phyloP scores from a whole-genome alignment of 2,888 invertebrate species.

The Allacma fusca region DNA sequence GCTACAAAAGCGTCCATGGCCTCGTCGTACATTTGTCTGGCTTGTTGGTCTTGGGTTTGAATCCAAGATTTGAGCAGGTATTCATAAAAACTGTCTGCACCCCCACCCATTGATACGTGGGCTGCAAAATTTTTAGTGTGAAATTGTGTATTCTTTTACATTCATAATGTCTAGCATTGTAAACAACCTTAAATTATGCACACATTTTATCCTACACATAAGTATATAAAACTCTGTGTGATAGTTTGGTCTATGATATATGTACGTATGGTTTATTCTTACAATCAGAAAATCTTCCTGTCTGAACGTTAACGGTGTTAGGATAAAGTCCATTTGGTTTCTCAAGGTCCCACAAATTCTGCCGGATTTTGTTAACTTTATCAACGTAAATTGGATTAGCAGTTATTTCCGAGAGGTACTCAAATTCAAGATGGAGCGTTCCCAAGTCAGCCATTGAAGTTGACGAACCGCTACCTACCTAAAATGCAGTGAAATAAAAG shows the following conservation, averaged over 20 bases:
- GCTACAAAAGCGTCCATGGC: constrained; percentile 58
- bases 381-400: constrained; percentile 86
- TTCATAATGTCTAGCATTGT: no score
- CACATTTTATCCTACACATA: not conserved
- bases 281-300: constrained; percentile 41
- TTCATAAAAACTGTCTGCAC: constrained; percentile 82
- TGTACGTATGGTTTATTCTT: constrained; percentile 16
- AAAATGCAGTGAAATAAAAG: not conserved
- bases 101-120: constrained; percentile 2
- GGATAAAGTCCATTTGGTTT: constrained; percentile 58
- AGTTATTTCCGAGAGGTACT: constrained; percentile 93
- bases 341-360: constrained; percentile 49
- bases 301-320: constrained; percentile 50
- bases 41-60: constrained; percentile 76
- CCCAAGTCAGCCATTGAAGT: constrained; percentile 88
- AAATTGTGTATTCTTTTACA: no score
- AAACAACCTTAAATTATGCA: no score
- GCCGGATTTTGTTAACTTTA: constrained; percentile 82
- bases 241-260: not conserved
- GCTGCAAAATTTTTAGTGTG: not conserved
- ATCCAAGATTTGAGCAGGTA: constrained; percentile 94
- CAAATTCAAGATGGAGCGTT: constrained; percentile 94
- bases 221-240: not conserved
- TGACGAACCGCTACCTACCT: not conserved
- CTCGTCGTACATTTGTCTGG: constrained; percentile 56